Evolutionary conservation across 1,140 invertebrate species (phyloP).

Genomic region (Nasonia longicornis): DNA sequence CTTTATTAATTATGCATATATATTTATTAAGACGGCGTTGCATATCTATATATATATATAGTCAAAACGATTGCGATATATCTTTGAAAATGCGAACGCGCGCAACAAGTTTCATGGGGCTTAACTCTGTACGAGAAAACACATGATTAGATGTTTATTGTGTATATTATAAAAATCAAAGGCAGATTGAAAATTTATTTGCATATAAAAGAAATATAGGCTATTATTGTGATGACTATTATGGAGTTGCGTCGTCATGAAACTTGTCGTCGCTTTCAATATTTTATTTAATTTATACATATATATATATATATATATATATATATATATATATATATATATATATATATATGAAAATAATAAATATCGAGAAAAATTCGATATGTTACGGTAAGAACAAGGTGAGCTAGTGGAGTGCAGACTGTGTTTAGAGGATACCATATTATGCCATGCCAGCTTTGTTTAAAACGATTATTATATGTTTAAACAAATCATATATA

Average conservation of each 20-base stretch:
- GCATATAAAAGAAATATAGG: constrained; percentile 17
- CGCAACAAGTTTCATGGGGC: constrained; percentile 59
- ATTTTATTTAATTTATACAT: constrained; percentile 61
- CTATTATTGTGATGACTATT: constrained; percentile 17
- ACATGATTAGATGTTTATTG: not conserved
- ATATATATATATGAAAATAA: constrained; percentile 48
- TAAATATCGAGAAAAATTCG: constrained; percentile 49
- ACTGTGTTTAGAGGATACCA: constrained; percentile 71
- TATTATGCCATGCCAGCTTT: constrained; percentile 64
- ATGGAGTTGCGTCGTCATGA: constrained; percentile 38
- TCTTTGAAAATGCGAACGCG: constrained; percentile 56
- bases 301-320: constrained; percentile 53
- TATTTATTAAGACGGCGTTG: constrained; percentile 65
- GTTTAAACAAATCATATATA: constrained; percentile 49
- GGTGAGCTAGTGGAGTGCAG: constrained; percentile 71
- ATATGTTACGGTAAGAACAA: constrained; percentile 64
- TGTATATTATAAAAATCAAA: constrained; percentile 28
- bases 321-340: constrained; percentile 58
- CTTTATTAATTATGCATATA: constrained; percentile 48
- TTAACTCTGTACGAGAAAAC: not conserved
- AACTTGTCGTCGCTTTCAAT: constrained; percentile 53
- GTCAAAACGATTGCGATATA: constrained; percentile 56
- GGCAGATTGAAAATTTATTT: constrained; percentile 15
- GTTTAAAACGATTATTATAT: constrained; percentile 61
- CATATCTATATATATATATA: constrained; percentile 46